Evolutionary conservation across 2,797 vertebrate species (phyloP).

Genomic region (Leptodactylus fallax): DNA sequence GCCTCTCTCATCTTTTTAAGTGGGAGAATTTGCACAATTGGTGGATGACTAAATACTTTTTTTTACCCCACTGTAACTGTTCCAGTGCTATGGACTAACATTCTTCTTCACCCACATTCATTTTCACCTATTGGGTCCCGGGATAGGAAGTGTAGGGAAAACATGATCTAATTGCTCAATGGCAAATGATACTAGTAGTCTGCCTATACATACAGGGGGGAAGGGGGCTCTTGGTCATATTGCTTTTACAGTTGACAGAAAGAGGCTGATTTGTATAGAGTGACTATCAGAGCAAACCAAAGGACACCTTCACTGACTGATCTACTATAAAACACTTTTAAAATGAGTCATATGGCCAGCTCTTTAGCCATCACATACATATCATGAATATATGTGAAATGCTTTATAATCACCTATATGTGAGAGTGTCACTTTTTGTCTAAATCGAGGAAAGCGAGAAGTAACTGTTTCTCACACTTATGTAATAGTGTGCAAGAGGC

Average conservation of each 20-base stretch:
- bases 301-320: neutral
- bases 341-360: neutral
- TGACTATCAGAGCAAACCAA: neutral
- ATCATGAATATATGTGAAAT: neutral
- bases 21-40: too few species aligned
- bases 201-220: too few species aligned
- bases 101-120: too few species aligned
- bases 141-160: too few species aligned
- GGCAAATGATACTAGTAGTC: too few species aligned
- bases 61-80: too few species aligned
- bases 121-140: too few species aligned
- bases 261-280: neutral
- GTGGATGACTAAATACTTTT: too few species aligned
- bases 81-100: too few species aligned
- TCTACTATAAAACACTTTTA: neutral
- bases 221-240: neutral
- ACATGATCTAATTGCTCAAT: too few species aligned
- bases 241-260: neutral
- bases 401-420: neutral
- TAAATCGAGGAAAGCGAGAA: neutral
- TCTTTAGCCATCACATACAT: neutral
- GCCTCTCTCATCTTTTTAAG: too few species aligned
- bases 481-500: neutral
- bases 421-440: slow-evolving; percentile 1
- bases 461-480: neutral